Evolutionary conservation across 2,797 vertebrate genomes (phyloP).

Genomic region (Pelochelys cantorii): DNA sequence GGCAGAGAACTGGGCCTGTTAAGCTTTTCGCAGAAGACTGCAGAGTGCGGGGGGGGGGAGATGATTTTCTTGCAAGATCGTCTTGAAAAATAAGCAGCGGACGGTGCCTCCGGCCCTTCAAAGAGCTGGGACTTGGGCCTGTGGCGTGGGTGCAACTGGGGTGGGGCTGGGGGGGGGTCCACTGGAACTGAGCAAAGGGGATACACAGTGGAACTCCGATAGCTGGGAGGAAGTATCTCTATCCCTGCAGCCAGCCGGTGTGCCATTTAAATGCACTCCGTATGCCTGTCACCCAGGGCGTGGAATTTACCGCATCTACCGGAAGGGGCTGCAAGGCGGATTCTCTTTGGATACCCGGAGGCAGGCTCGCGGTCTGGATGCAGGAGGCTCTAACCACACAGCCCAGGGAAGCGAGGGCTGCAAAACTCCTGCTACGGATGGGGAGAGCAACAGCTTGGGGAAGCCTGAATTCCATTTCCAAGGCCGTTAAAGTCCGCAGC

Average conservation of each 20-base stretch:
- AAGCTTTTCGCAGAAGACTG: neutral
- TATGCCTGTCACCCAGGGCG: neutral
- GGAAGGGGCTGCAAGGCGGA: neutral
- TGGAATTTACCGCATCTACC: neutral
- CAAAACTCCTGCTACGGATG: no score
- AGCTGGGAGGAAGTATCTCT: neutral
- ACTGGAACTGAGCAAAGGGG: neutral
- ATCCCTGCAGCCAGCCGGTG: neutral
- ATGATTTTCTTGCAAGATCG: no score
- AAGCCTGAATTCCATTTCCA: neutral
- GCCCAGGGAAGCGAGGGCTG: neutral
- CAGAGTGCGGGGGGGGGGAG: neutral
- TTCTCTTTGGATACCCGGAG: neutral
- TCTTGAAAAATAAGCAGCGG: neutral
- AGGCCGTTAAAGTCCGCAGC: neutral
- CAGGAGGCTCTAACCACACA: neutral
- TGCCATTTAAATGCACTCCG: neutral
- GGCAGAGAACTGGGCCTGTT: neutral
- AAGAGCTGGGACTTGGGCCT: neutral
- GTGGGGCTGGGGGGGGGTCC: neutral
- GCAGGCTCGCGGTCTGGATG: neutral
- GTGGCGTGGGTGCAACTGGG: neutral
- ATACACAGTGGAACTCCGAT: neutral
- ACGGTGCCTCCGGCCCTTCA: neutral
- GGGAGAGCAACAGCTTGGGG: neutral